Conservation (phyloP, 2,797 vertebrate genomes). For the Pangasius macronema region DNA sequence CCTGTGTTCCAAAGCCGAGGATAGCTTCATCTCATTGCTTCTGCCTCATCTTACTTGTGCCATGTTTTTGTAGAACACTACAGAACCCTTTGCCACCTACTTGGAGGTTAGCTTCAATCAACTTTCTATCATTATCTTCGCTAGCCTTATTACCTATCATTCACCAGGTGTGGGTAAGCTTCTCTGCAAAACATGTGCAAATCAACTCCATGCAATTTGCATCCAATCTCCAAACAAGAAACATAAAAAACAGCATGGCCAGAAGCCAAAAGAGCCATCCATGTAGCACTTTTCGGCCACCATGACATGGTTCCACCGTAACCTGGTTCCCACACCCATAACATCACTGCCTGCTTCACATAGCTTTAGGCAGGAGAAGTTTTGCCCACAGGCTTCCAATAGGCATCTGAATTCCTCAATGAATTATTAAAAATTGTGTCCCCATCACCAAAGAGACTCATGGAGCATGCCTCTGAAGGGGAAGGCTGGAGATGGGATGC, state of each 20-base stretch:
- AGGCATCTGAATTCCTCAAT: neutral
- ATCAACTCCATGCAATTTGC: neutral
- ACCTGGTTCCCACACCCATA: neutral
- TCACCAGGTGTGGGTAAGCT: neutral
- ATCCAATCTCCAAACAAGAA: neutral
- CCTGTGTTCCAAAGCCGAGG: neutral
- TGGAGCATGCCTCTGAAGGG: neutral
- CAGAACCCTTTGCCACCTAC: neutral
- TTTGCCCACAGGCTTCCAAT: neutral
- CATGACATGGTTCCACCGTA: neutral
- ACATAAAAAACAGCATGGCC: neutral
- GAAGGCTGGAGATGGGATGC: neutral
- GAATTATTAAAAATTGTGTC: no score
- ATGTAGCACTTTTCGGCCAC: neutral
- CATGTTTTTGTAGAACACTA: neutral
- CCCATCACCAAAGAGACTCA: neutral
- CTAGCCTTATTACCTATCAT: neutral
- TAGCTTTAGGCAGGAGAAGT: neutral
- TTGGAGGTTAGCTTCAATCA: neutral
- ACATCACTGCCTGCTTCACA: neutral
- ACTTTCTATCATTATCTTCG: neutral
- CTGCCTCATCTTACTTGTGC: neutral
- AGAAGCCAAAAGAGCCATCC: neutral
- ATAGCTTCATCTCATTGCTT: neutral
- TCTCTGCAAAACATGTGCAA: conserved; percentile 3